Evolutionary conservation across 2,888 invertebrate genomes (phyloP), one percentile per base, ranked within the genome.

Genomic region (Sycophila texana): DNA sequence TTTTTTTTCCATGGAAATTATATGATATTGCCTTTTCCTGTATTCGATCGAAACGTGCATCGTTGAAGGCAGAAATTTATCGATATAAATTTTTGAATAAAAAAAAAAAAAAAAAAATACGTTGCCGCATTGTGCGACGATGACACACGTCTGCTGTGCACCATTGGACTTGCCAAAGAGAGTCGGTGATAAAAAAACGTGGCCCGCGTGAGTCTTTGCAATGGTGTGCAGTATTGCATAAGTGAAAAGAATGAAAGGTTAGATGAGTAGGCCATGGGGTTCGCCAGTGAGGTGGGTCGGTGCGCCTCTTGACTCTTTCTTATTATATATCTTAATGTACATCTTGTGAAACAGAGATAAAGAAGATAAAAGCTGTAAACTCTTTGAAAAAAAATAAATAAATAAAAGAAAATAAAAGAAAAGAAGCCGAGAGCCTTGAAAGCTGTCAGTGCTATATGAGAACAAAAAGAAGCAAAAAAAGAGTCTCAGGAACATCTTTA

Each of bases 191-290:
- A 39, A 39, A 26, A 39, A 39, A 7, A 39, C 7, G 39, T 39
- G 39, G 7, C 39, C 39, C 39, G 26, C 30, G 16, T 12, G 39
- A 12, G 20, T 60, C 14, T 53, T 22, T n/a, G 14, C 18, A 72
- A 51, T 72, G 61, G 53, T 63, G 72, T 61, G 53, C 55, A 57
- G 63, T 65, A 49, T 10, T 10, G 10, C 26, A 26, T 26, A 26
- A 26, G 26, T 26, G 39, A 39, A 39, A 39, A 39, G 10, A 10
- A 39, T 10, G 7, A 47, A 74, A 71, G 63, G 74, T 79, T 82
- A 84, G 83, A 83, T 86, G 83, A 84, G 84, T 87, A 86, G 87
- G 88, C 88, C 88, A 88, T 88, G 88, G 88, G 88, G 88, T 86
- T 83, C 80, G 67, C 49, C 10, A 83, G 84, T 83, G 84, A 87